Base-by-base conservation (phyloP, 2,797 vertebrate genomes). In the Darevskia nairensis region DNA sequence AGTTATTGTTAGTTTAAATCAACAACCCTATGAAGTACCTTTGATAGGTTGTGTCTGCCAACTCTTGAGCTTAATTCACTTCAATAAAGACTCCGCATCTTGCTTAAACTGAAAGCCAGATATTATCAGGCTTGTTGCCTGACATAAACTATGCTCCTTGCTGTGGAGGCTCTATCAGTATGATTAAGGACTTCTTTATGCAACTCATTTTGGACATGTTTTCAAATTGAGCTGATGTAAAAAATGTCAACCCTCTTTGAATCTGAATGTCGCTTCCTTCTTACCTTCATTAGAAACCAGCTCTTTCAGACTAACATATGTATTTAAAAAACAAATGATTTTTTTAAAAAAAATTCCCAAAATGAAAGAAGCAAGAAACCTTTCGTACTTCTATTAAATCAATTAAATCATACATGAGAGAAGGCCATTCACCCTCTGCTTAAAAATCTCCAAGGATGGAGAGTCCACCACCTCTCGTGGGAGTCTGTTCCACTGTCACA, bases 1-100 rank as follows among this genome's bases (percentile, higher is more conserved):
- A 27, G 44, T 68, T n/a, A 55, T 68, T 41, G 77, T 78, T 81
- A 21, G 4, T 71, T 89, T 61, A 81, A 69, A 90, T 84, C 1
- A 86, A 46, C 4, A 55, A 83, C 8, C 1, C 81, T 50, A 55
- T 55, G 29, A n/a, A 19, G 77, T n/a, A 46, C 61, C 17, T 21
- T 64, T 55, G 15, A 17, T 55, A 17, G 17, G 10, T 46, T 78
- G 21, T 74, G 11, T 78, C 25, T 50, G 19, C 3, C 35, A 21
- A 41, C 32, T 39, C 35, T 50, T 50, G 29, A 50, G 13, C 17
- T 55, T 55, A 75, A 75, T 75, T 75, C 23, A 78, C 44, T 55
- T 55, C 10, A 55, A 39, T 59, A 25, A 80, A 21, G 55, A 25
- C 55, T 41, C 10, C 21, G 35, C 19, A 66, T 81, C 80, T 39